Evolutionary conservation across 2,888 invertebrate genomes (phyloP), one percentile per base, ranked within the genome.

Genomic region (Achlya flavicornis): DNA sequence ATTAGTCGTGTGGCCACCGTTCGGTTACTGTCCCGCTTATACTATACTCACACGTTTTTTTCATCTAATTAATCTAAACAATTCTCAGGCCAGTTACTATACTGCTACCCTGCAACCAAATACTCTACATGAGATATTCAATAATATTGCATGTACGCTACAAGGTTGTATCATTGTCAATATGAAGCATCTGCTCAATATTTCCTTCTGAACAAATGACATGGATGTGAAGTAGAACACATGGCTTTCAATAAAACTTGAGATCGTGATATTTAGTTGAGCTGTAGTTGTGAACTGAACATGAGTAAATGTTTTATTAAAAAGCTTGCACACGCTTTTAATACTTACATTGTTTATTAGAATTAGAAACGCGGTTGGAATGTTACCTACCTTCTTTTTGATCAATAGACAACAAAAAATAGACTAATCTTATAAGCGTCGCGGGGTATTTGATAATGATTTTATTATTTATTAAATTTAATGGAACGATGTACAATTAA

Each of bases 111-210:
- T 53, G n/a, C 19, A 53, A 10, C 19, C 8, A 64, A 64, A 66
- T 58, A 59, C 48, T 59, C 41, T 63, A 68, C 66, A 73, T 70
- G 64, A 66, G 66, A 69, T 73, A 69, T 66, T 61, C 57, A 61
- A 58, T 64, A 63, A 48, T 59, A 32, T 60, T 61, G 62, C 64
- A 66, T 61, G 59, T 35, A 64, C 65, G 66, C 64, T 71, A 67
- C 65, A 61, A 62, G 63, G 57, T 66, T 69, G 64, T 53, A 70
- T 73, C 66, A 68, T 67, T 61, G 60, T 57, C 66, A 53, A 12
- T 57, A 61, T 38, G 61, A 62, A 66, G 66, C 73, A 70, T 69
- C 69, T 71, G 71, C 43, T 67, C 53, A 53, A 53, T 53, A 53
- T 53, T 19, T 53, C 19, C 53, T 19, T 19, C n/a, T 53, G 19